These are phyloP conservation scores for Enteromius radiatus DNA, from an alignment of 2,797 vertebrate species.

Conservation along the genomic window DNA sequence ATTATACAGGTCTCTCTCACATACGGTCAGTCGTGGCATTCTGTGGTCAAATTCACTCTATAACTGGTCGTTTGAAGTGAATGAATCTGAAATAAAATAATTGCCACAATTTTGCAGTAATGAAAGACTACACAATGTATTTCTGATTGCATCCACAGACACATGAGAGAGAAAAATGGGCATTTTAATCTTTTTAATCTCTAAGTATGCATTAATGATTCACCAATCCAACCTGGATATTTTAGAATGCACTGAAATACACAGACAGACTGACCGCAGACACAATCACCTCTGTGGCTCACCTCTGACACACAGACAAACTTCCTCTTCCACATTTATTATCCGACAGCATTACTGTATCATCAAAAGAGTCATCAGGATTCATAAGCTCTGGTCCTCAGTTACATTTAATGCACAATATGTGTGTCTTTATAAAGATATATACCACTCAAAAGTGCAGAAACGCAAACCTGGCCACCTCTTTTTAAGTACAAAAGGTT, in stretches of 20 bases:
- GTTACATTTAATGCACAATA: neutral
- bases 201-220: neutral
- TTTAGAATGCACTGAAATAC: slow-evolving; percentile 1
- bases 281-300: slow-evolving; percentile 37
- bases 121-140: neutral
- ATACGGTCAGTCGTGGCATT: neutral
- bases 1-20: neutral
- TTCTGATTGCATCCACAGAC: neutral
- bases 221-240: neutral
- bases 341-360: slow-evolving; percentile 23
- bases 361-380: slow-evolving; percentile 33
- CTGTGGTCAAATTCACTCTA: neutral
- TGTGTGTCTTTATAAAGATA: neutral
- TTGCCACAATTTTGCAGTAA: neutral
- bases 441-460: neutral
- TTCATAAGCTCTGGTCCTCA: neutral
- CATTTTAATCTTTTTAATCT: neutral
- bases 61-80: neutral
- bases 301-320: slow-evolving; percentile 30
- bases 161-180: neutral
- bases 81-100: neutral
- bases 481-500: slow-evolving; percentile 4
- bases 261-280: slow-evolving; percentile 37
- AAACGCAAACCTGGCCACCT: neutral
- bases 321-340: slow-evolving; percentile 31